Base-by-base conservation (phyloP, 53 echinoderm and acorn worm genomes). In the Apostichopus leukothele region DNA sequence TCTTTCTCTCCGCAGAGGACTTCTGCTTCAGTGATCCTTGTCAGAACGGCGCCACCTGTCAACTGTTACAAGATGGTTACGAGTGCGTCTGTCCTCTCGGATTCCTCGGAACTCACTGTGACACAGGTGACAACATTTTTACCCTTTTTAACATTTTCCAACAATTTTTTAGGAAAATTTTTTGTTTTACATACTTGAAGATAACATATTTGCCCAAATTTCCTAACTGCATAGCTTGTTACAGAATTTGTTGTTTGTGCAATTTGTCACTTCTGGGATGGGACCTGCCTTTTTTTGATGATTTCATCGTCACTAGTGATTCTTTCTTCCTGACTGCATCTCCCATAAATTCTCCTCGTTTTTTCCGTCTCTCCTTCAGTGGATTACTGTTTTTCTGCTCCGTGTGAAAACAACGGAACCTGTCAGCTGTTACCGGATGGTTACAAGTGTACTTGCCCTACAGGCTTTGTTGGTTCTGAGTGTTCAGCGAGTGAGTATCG, bases 401-500 rank as follows among this genome's bases (percentile, higher is more conserved):
- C 94, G 21, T 96, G 96, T 88, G 73, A 85, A 18, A 96, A 96
- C 75, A 91, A 91, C 67, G 94, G 90, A 0, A 90, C 92, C 0
- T 96, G 96, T 76, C 88, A 93, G 78, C 79, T 91, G 14, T 21
- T 87, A 9, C 84, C 91, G 2, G 86, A 89, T 19, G 96, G 92
- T 25, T 93, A 93, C 61, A 90, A 89, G 21, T 96, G 96, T 80
- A 50, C 79, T 4, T 97, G 98, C 78, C 79, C 39, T 0, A 18
- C 13, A 60, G 94, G 93, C 0, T 97, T 92, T 63, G 90, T 96
- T 1, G 98, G 98, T 6, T 4, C 20, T 1, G 73, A 90, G 74
- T 97, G 98, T 90, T 89, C 94, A 52, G 91, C 86, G 75, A 90
- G 98, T 97, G 53, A 89, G 95, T 90, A 23, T 54, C n/a, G 3